Evolutionary conservation across 2,888 invertebrate genomes (phyloP).

Genomic region (Cantharis rufa): DNA sequence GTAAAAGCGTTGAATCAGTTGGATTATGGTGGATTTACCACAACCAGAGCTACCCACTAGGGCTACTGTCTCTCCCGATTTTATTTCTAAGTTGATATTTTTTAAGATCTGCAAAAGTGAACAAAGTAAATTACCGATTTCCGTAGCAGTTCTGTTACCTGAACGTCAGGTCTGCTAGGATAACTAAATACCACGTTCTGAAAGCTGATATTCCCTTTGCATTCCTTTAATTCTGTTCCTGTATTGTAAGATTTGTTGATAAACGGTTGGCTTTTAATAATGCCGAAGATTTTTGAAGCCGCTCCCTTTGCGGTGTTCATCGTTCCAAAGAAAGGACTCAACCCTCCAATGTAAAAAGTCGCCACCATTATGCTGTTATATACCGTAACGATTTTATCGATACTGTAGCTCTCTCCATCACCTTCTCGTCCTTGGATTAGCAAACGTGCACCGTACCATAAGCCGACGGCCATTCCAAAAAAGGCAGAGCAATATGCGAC

Average conservation of each 20-base stretch:
- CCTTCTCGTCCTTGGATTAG: too few species aligned
- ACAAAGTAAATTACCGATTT: not conserved
- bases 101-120: constrained; percentile 59
- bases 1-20: constrained; percentile 74
- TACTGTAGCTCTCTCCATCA: constrained; percentile 63
- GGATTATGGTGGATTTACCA: constrained; percentile 78
- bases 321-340: not conserved
- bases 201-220: not conserved
- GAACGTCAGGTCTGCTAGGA: not conserved
- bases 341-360: too few species aligned
- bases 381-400: not conserved
- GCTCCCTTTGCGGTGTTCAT: not conserved
- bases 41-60: constrained; percentile 74
- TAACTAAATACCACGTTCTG: not conserved
- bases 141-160: constrained; percentile 48
- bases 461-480: too few species aligned
- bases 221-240: constrained; percentile 39
- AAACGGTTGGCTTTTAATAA: not conserved
- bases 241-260: constrained; percentile 54
- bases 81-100: constrained; percentile 67
- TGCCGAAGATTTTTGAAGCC: not conserved
- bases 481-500: too few species aligned
- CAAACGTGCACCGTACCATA: too few species aligned
- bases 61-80: constrained; percentile 75
- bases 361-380: not conserved